Conservation (phyloP, 2,888 invertebrate species). For the Dolichopus griseipennis region DNA sequence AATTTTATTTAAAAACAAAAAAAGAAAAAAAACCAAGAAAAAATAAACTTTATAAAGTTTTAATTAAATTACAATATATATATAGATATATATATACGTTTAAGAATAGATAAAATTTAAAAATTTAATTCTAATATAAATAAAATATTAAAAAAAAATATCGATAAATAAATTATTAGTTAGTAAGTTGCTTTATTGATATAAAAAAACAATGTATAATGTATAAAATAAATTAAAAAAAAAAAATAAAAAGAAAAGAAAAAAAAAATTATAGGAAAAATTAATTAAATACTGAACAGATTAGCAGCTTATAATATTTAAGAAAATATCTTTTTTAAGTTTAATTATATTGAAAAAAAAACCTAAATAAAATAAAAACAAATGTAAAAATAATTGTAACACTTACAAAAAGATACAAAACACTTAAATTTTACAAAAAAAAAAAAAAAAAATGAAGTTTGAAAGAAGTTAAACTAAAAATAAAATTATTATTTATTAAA, state of each 20-base stretch:
- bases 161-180: constrained; percentile 9
- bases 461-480: too few relatives aligned
- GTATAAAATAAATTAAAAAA: background rate
- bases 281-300: background rate
- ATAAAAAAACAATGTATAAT: background rate
- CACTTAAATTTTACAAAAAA: background rate
- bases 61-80: constrained; percentile 20
- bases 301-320: constrained; percentile 5
- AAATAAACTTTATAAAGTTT: constrained; percentile 15
- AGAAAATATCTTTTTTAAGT: background rate
- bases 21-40: constrained; percentile 21
- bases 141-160: constrained; percentile 10
- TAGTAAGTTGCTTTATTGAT: background rate
- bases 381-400: background rate
- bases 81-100: background rate
- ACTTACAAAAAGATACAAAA: background rate
- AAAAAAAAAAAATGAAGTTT: too few relatives aligned
- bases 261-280: constrained; percentile 12
- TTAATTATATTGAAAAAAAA: background rate
- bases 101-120: constrained; percentile 15
- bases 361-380: too few relatives aligned
- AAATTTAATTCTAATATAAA: constrained; percentile 10
- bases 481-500: background rate
- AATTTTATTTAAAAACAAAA: background rate
- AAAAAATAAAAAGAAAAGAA: constrained; percentile 10